These are phyloP conservation scores for Trichechus manatus DNA, from an alignment of 2,113 vertebrate species.

Conservation along the genomic window DNA sequence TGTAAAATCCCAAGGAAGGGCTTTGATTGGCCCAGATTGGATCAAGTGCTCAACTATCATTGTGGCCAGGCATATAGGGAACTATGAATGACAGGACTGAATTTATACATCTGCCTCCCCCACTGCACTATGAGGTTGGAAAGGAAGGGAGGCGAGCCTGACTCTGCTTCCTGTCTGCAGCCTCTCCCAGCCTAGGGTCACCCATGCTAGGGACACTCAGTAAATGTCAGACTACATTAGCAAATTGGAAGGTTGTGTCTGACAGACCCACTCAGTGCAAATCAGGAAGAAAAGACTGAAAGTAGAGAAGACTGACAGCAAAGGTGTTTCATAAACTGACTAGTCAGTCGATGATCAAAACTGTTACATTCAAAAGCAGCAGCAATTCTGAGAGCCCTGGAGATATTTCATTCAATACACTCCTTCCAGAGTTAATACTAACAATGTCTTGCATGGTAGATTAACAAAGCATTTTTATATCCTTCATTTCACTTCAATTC, in stretches of 20 bases:
- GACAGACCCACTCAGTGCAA: conserved; percentile 13
- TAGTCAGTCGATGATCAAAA: not conserved
- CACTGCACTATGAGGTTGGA: not conserved
- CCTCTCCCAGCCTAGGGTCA: not conserved
- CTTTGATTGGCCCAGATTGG: not conserved
- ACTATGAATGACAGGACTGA: not conserved
- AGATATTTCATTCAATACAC: conserved; percentile 38
- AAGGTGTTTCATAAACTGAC: not conserved
- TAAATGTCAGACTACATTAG: not conserved
- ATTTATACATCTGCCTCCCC: not conserved
- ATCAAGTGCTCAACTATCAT: not conserved
- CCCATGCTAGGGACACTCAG: not conserved
- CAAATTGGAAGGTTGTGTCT: not conserved
- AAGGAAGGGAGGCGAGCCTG: not conserved
- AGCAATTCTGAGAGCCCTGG: not conserved
- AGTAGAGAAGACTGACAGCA: not conserved
- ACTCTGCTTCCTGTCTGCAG: conserved; percentile 15
- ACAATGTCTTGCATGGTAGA: not conserved
- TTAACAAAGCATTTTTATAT: conserved; percentile 27
- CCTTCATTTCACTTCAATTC: conserved; percentile 1
- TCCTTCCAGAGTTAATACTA: conserved; percentile 22
- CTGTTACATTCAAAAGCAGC: not conserved
- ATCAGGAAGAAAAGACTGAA: not conserved
- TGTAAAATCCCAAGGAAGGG: not conserved
- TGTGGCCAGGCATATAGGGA: not conserved